Base-by-base conservation (phyloP, 1,140 invertebrate genomes). In the Drosophila parvula region DNA sequence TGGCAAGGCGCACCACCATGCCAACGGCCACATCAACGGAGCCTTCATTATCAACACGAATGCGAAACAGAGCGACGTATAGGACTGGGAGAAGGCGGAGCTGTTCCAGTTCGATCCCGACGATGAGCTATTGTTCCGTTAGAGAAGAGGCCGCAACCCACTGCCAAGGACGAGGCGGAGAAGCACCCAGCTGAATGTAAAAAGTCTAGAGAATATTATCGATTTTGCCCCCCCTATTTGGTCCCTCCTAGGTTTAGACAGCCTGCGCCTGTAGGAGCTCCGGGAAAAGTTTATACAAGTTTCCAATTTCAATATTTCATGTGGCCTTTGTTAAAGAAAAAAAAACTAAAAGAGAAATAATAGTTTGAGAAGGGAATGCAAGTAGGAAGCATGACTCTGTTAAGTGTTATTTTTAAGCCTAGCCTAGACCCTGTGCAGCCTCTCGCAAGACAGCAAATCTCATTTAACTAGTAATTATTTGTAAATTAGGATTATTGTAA, bases 21-120 rank as follows among this genome's bases (percentile, higher is more conserved):
- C 50, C 36, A 77, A 91, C 60, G 91, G 91, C 40, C 91, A 92
- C 45, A 88, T 92, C 41, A 92, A 92, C 65, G 90, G 90, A 27
- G 91, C 91, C 70, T 92, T 91, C 50, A 91, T 92, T 58, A 92
- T 92, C 50, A 92, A 92, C 41, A 92, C 91, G 47, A 92, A 92
- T 65, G 90, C 91, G 61, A 92, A 91, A 51, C 91, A 92, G 75
- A 92, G 91, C 69, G 91, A 92, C 70, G 91, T 92, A 91, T 92
- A 92, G 90, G 81, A 92, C 28, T 88, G 90, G 90, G 86, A 88
- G 79, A 90, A 91, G 55, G 76, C 81, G 78, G 90, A 91, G 47
- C 69, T 84, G 30, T 86, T 85, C 70, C 83, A 84, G 61, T 86
- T 86, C 68, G 83, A 86, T 68, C 79, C 83, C 70, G 85, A 91